Evolutionary conservation across 35 echinoderm and acorn worm species (phyloP), one percentile per base, ranked within the genome.

Genomic region (Nesometra sesokonis): DNA sequence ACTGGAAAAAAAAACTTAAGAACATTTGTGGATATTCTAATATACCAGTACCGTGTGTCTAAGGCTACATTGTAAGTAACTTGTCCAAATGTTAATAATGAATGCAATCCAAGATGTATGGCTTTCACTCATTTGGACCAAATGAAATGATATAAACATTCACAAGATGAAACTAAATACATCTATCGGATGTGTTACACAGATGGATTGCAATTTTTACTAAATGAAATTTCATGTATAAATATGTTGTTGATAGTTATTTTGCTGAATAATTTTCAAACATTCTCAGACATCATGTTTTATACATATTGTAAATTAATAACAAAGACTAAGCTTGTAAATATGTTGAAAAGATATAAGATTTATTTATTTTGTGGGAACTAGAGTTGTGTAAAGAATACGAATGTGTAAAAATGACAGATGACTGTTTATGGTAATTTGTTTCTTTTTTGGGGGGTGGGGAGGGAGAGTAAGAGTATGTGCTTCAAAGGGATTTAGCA

Each of bases 341-440:
- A 67, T 67, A 67, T 67, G 52, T 67, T 67, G 7, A 67, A 43
- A 67, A 67, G 52, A 67, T 67, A 67, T 67, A 27, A 67, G 52
- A 67, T 67, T 67, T 67, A 67, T 67, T 67, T 67, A 67, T 67
- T 67, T 67, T 67, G 52, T 67, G 52, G 52, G 52, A 67, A 67
- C 11, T 67, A 67, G 52, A 67, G 23, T 19, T 13, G 2, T 67
- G 52, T 67, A 67, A 67, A 67, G 15, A 43, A 17, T 67, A 67
- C 23, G 52, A 17, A 67, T 19, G 38, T 43, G 38, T 43, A 43
- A 4, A 43, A 43, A 43, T n/a, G n/a, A 43, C 15, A 15, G 15
- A 15, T 4, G 38, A 43, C 4, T 43, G 38, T 7, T 7, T 15
- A 43, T 43, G 38, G 15, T 4, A 15, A 15, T 43, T 43, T 4